Evolutionary conservation across 2,888 invertebrate genomes (phyloP).

Genomic region (Mythimna ferrago): DNA sequence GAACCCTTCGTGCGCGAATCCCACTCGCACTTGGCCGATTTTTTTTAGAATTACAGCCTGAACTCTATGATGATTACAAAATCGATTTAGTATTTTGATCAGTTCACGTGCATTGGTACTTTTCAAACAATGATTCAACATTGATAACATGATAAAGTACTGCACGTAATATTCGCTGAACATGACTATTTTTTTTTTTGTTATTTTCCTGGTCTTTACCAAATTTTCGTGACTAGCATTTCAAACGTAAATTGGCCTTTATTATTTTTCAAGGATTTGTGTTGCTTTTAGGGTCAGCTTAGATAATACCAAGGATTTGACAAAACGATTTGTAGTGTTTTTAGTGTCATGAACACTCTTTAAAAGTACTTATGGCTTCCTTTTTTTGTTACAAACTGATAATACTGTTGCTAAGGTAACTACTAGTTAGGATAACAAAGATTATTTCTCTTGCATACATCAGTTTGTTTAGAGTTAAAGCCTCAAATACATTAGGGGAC

Average conservation of each 20-base stretch:
- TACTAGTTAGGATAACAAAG: no score
- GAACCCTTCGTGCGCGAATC: no score
- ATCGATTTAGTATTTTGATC: conserved; percentile 10
- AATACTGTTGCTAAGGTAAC: not conserved
- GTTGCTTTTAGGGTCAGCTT: conserved; percentile 5
- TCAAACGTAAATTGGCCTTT: conserved; percentile 31
- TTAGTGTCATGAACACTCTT: conserved; percentile 13
- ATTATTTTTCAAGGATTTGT: conserved; percentile 27
- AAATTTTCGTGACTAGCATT: conserved; percentile 54
- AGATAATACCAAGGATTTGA: conserved; percentile 12
- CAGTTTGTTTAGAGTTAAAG: not conserved
- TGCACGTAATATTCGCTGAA: conserved; percentile 17
- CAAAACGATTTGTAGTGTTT: conserved; percentile 3
- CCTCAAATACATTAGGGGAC: no score
- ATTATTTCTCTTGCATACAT: not conserved
- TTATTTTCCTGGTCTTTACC: conserved; percentile 54
- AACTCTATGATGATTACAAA: not conserved
- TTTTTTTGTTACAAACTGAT: not conserved
- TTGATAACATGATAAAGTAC: conserved; percentile 8
- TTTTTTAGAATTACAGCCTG: no score
- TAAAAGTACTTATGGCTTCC: not conserved
- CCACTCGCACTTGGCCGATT: no score
- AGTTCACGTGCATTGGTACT: not conserved
- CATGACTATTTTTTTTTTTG: conserved; percentile 39
- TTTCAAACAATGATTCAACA: conserved; percentile 3